Evolutionary conservation across 2,888 invertebrate species (phyloP).

Genomic region (Sicus ferrugineus): DNA sequence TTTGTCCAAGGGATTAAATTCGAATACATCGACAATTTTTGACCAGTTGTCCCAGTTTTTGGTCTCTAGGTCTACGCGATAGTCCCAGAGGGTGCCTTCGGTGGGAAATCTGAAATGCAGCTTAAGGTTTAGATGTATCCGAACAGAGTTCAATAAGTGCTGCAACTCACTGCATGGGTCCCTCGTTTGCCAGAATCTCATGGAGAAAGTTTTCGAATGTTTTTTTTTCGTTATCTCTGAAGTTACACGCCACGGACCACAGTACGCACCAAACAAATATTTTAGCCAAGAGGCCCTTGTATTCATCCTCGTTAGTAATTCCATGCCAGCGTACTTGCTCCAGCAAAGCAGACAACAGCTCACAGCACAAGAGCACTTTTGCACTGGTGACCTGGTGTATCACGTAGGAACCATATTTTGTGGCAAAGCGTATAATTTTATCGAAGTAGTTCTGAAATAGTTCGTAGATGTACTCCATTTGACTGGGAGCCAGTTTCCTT

Average conservation of each 20-base stretch:
- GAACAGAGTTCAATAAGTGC: background rate
- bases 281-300: slow-evolving; percentile 74
- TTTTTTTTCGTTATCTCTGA: slow-evolving; percentile 74
- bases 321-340: slow-evolving; percentile 68
- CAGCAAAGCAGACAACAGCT: slow-evolving; percentile 75
- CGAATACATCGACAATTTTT: slow-evolving; percentile 78
- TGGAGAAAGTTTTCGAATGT: slow-evolving; percentile 75
- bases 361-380: slow-evolving; percentile 80
- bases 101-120: slow-evolving; percentile 71
- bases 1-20: slow-evolving; percentile 74
- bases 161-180: slow-evolving; percentile 47
- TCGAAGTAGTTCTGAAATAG: slow-evolving; percentile 75
- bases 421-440: slow-evolving; percentile 72
- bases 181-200: slow-evolving; percentile 67
- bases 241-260: slow-evolving; percentile 89
- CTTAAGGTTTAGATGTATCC: background rate
- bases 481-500: slow-evolving; percentile 66
- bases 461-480: slow-evolving; percentile 71
- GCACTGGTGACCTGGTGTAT: slow-evolving; percentile 87
- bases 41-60: slow-evolving; percentile 79
- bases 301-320: slow-evolving; percentile 67
- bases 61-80: slow-evolving; percentile 76
- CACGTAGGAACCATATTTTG: slow-evolving; percentile 74
- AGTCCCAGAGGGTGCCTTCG: slow-evolving; percentile 75
- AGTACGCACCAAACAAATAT: slow-evolving; percentile 83